Evolutionary conservation across 1,140 invertebrate genomes (phyloP), one percentile per base, ranked within the genome.

Genomic region (Diuraphis noxia): DNA sequence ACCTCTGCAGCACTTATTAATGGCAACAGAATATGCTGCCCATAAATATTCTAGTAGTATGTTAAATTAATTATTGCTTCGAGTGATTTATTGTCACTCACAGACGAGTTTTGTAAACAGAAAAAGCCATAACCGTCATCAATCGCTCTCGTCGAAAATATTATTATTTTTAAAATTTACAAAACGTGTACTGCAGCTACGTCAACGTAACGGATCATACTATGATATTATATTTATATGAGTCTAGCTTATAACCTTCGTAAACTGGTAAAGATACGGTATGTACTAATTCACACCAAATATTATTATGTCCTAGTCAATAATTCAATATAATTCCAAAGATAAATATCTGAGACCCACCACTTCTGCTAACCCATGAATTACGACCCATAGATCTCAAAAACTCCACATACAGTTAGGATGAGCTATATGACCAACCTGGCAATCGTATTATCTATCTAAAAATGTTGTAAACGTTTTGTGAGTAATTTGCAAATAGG

Each of bases 1-100:
- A 88, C 49, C 38, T 63, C 36, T 63, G 56, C 87, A 43, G 2
- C 88, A 49, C 43, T 46, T 46, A 49, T 79, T 89, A 77, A 43
- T 43, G 40, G 63, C 40, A 43, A 77, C 30, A n/a, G 40, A 77
- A 89, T 89, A 77, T 89, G 63, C 30, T 19, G n/a, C 43, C 25
- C 63, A 77, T 77, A 89, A 89, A 79, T 86, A 43, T 79, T 41
- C 40, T 79, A 89, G 38, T 88, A 36, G 63, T 88, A 52, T 46
- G 88, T 77, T 77, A 89, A 89, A 89, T 79, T 77, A 89, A 89
- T 89, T 77, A 43, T 46, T 40, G 63, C 40, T 34, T 34, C n/a
- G 40, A 79, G 41, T 43, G 88, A 89, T 89, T 88, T 88, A 88
- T 77, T 43, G n/a, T 89, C 88, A 89, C n/a, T n/a, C 25, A 77